Evolutionary conservation across 1,140 invertebrate species (phyloP).

Genomic region (Cydia amplana): DNA sequence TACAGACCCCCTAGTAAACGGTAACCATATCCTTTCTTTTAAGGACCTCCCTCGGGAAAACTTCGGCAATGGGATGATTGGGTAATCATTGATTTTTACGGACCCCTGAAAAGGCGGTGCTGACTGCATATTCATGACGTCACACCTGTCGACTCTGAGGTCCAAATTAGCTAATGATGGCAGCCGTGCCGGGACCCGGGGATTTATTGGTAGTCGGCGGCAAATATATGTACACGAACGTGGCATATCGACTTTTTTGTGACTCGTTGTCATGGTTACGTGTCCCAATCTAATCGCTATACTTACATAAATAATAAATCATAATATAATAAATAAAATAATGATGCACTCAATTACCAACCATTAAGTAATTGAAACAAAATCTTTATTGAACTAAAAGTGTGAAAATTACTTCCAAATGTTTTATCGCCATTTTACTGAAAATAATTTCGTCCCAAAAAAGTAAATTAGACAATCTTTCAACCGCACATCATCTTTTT

Average conservation of each 20-base stretch:
- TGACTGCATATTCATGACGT: constrained; percentile 16
- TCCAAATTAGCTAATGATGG: constrained; percentile 21
- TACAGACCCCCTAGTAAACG: no score
- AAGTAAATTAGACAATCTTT: background rate
- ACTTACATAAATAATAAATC: no score
- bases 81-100: background rate
- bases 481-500: background rate
- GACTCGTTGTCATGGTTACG: no score
- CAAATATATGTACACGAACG: background rate
- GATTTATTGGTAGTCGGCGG: background rate
- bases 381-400: no score
- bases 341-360: no score
- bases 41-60: no score
- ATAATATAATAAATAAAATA: no score
- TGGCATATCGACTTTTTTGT: background rate
- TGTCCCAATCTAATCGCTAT: no score
- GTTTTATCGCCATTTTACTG: background rate
- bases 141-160: constrained; percentile 7
- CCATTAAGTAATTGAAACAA: no score
- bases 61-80: background rate
- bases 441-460: background rate
- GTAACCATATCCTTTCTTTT: no score
- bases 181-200: background rate
- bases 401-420: background rate
- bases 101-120: background rate